These are phyloP conservation scores for Agriotes lineatus DNA, from an alignment of 2,888 invertebrate species.

Conservation along the genomic window DNA sequence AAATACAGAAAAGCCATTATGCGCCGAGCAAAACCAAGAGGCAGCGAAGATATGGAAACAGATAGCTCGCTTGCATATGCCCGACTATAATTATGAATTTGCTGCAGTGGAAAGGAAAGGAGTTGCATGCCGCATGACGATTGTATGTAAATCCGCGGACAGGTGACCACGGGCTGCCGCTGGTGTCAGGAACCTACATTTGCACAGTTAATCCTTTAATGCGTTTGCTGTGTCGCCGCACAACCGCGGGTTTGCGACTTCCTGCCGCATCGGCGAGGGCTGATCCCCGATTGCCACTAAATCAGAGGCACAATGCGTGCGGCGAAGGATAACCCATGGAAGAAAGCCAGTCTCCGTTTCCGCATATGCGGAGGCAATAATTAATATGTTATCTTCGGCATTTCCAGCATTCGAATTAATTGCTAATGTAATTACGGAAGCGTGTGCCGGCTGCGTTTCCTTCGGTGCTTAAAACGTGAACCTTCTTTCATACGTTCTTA, in stretches of 20 bases:
- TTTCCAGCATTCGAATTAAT: no score
- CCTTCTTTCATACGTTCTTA: no score
- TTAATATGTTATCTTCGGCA: no score
- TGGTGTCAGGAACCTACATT: constrained; percentile 41
- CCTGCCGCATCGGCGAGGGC: constrained; percentile 22
- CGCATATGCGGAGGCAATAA: no score
- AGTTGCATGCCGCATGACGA: constrained; percentile 41
- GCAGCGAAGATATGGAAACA: constrained; percentile 32
- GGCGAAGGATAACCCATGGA: background rate
- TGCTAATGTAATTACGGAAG: no score
- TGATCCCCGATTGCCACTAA: constrained; percentile 2
- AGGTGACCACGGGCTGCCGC: constrained; percentile 40
- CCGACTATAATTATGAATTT: constrained; percentile 48
- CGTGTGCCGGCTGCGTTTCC: no score
- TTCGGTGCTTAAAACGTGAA: no score
- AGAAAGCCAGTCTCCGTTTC: background rate
- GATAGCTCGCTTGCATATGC: constrained; percentile 37
- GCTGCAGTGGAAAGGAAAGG: constrained; percentile 40
- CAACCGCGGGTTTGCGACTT: constrained; percentile 14
- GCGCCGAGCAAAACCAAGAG: background rate
- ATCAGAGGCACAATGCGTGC: constrained; percentile 10
- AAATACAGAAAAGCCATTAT: background rate
- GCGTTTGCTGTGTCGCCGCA: constrained; percentile 36
- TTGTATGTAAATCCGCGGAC: constrained; percentile 45
- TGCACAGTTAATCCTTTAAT: constrained; percentile 36